Conservation (phyloP, 2,797 vertebrate species). For the Poecilia wingei region DNA sequence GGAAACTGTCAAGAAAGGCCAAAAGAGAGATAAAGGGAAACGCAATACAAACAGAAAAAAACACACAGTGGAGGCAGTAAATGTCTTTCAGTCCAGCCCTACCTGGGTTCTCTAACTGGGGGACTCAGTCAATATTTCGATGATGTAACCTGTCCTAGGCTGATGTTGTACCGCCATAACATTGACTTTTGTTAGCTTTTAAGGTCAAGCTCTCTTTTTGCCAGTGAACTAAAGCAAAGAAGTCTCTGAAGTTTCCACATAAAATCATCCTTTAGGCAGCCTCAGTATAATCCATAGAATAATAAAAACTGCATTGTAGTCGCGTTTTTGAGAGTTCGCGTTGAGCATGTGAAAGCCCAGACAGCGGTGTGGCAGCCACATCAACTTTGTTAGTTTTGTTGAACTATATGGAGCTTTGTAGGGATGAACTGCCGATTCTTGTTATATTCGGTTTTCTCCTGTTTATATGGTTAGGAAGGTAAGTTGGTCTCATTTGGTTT, state of each 20-base stretch:
- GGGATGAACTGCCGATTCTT: no score
- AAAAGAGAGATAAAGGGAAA: constrained; percentile 31
- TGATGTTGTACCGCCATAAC: constrained; percentile 39
- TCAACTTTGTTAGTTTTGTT: no score
- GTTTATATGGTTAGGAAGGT: no score
- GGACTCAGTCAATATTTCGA: constrained; percentile 32
- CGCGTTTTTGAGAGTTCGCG: no score
- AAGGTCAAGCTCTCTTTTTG: not conserved
- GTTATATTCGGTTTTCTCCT: no score
- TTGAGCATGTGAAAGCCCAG: not conserved
- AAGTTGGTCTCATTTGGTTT: no score
- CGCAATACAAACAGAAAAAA: constrained; percentile 51
- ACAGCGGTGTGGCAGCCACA: no score
- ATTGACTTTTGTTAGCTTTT: not conserved
- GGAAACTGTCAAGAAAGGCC: constrained; percentile 7
- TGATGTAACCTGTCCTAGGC: constrained; percentile 30
- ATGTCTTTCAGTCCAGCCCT: constrained; percentile 52
- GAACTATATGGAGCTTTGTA: no score
- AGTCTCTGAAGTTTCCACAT: not conserved
- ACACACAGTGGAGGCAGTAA: constrained; percentile 38
- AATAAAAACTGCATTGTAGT: not conserved
- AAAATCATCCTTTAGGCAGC: not conserved
- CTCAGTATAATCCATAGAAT: not conserved
- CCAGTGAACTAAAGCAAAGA: not conserved
- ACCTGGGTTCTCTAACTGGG: constrained; percentile 29